Base-by-base conservation (phyloP, 2,888 invertebrate species). In the Oeneis ivallda region DNA sequence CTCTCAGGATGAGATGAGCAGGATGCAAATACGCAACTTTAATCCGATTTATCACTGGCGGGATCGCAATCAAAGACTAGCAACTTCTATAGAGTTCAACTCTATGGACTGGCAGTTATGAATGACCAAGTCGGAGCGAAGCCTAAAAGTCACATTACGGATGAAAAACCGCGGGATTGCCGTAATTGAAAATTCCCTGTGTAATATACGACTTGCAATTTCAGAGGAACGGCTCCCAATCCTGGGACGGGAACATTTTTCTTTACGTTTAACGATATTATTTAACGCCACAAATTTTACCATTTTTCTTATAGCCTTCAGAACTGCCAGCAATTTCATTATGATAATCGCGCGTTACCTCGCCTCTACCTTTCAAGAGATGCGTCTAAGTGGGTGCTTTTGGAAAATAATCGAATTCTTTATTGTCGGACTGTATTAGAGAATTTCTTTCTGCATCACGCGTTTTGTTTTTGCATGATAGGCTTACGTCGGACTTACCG, bases 151-250 rank as follows among this genome's bases (percentile, higher is more conserved):
- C 89, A 86, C 89, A 89, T 91, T 89, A 89, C 85, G 85, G 89
- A 88, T 91, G 90, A 91, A 90, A 91, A 91, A 91, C 90, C 92
- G 87, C 90, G 76, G 87, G 88, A 89, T 90, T 89, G 88, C 82
- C 80, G 89, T 92, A 92, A 91, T 92, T 92, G 92, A 92, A 92
- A 92, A 92, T 90, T 92, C 90, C 85, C 87, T 82, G 86, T 85
- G 85, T 89, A 89, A 92, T 89, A 89, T 91, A 91, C 88, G 91
- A 83, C 86, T 85, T 83, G 88, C 91, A 91, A 91, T 92, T 91
- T 90, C 86, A 85, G 84, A 83, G 84, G 80, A 80, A 78, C 77
- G 72, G 71, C 71, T 72, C 77, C 73, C 77, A 77, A 82, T 85
- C 83, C 85, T 85, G 87, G 86, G 83, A 83, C 80, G 74, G 76